phyloP scores from a whole-genome alignment of 2,888 invertebrate genomes.

The Nezara viridula region DNA sequence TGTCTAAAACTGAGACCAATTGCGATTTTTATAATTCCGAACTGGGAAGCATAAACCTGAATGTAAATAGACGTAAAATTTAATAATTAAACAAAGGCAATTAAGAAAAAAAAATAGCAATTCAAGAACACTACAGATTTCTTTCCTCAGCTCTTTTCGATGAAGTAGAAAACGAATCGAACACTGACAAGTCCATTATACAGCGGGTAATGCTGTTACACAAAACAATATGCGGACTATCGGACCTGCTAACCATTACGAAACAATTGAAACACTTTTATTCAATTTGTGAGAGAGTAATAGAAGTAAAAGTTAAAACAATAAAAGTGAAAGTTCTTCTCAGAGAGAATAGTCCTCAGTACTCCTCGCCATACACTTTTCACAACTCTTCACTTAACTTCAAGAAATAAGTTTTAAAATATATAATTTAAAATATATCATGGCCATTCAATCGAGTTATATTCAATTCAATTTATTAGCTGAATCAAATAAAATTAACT shows the following conservation, averaged over 20 bases:
- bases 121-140: too few species aligned
- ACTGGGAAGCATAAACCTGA: too few species aligned
- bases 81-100: too few species aligned
- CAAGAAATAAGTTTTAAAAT: background rate
- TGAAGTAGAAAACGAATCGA: background rate
- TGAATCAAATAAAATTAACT: too few species aligned
- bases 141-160: background rate
- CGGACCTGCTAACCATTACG: background rate
- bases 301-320: conserved; percentile 37
- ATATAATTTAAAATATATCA: too few species aligned
- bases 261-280: conserved; percentile 42
- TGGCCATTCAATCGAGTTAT: too few species aligned
- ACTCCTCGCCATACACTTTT: background rate
- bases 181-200: background rate
- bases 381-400: background rate
- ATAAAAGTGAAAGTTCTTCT: conserved; percentile 17
- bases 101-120: too few species aligned
- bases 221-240: background rate
- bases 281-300: conserved; percentile 16
- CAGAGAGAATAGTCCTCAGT: background rate
- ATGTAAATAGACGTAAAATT: too few species aligned
- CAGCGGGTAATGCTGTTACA: background rate
- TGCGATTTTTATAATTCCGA: too few species aligned
- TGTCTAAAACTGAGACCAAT: too few species aligned
- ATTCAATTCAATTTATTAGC: too few species aligned